Evolutionary conservation across 23 tunicate species (phyloP), one percentile per base, ranked within the genome.

Genomic region (Botrylloides violaceus): DNA sequence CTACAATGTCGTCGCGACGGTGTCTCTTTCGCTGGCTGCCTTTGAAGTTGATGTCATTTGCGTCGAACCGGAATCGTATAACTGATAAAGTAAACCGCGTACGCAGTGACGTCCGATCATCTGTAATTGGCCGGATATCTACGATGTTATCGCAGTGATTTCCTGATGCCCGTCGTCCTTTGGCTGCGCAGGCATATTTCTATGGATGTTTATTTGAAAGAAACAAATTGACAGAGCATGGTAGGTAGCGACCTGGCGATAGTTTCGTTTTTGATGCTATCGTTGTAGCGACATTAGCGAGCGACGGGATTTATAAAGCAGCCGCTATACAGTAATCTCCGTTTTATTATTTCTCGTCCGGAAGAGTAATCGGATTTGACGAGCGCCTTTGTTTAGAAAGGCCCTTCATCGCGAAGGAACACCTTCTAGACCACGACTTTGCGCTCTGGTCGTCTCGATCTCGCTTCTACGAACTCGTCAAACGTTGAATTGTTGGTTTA

Each of bases 81-180:
- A 9, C 12, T 43, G 53, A 43, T 43, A 43, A 43, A 43, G 53
- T 15, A 43, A 43, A 43, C 53, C 53, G 53, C 53, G 53, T 43
- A 43, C 53, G 53, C 53, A 6, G 64, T 59, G 27, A 59, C 64
- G 64, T 59, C 30, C 64, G 30, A 9, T 59, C 27, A 6, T 7
- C 7, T 22, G 64, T 59, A 59, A 59, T 59, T 59, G 64, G 30
- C 64, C 64, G 30, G 64, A 59, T 59, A 59, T 59, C 27, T 59
- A n/a, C 29, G 53, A 43, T 43, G 53, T 9, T 43, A 43, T 43
- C 53, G 9, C 53, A 7, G 53, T 15, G 53, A 43, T 43, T 43
- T 43, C 15, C 53, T 15, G 53, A 43, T 43, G 53, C 53, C 53
- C 12, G 53, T n/a, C n/a, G n/a, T n/a, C n/a, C n/a, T n/a, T n/a